Base-by-base conservation (phyloP, 2,888 invertebrate genomes). In the Sesamia inferens region DNA sequence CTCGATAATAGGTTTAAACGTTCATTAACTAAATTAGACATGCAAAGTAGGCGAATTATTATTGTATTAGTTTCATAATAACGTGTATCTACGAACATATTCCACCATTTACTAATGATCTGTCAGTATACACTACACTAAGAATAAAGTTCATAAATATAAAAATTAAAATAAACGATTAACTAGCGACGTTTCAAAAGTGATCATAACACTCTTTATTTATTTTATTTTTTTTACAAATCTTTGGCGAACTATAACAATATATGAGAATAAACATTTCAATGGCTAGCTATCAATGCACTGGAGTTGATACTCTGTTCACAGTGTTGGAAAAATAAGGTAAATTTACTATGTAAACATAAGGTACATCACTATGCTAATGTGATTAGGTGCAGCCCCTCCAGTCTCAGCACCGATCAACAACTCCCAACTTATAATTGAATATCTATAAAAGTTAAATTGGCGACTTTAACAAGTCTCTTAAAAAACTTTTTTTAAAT, bases 221-320 rank as follows among this genome's bases (percentile, higher is more conserved):
- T 93, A 87, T 91, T 92, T 92, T 92, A 92, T 89, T 76, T 89
- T 76, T 66, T 92, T 93, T 93, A 93, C 93, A 93, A 87, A 93
- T 93, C 92, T 95, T 95, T 94, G 95, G 95, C 95, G 94, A 93
- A 92, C 93, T 93, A 93, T 95, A 96, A 96, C 95, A 95, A 95
- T 94, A 92, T 92, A 93, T 89, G 92, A 91, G 91, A 92, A 93
- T 92, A 92, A 92, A 89, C 82, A 88, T 88, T 87, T 87, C 81
- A 83, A 83, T 85, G 81, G 86, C 90, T 89, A 90, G 83, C 88
- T 89, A 89, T 83, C 78, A 86, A 84, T 83, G 83, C 85, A 85
- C 85, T 83, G 82, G 71, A 82, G 76, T 71, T 76, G 66, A 73
- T 75, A 83, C 70, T 81, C 79, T 78, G 79, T 79, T 82, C 83